phyloP scores from a whole-genome alignment of 2,888 invertebrate species.

The Drosophila meridionalis region DNA sequence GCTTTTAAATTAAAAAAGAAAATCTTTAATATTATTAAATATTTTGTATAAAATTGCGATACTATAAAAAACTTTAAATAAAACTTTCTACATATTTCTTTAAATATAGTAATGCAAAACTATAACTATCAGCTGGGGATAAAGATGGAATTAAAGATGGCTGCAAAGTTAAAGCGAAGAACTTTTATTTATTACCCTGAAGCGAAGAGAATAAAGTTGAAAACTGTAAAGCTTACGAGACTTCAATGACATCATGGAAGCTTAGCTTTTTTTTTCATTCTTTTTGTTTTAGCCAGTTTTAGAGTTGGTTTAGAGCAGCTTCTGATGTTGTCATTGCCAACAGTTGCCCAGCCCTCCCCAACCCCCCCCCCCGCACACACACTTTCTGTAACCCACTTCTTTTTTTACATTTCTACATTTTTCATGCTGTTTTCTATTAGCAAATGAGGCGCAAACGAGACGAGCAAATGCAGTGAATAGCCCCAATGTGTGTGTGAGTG shows the following conservation, averaged over 20 bases:
- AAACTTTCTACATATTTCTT: too few species aligned
- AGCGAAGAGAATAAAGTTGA: neutral
- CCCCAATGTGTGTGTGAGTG: constrained; percentile 34
- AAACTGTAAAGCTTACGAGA: constrained; percentile 19
- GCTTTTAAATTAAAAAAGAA: too few species aligned
- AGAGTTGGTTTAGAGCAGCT: constrained; percentile 29
- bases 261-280: constrained; percentile 12
- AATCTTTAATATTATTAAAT: too few species aligned
- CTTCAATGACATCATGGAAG: constrained; percentile 48
- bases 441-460: constrained; percentile 52
- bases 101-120: too few species aligned
- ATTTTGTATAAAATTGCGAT: too few species aligned
- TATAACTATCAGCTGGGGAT: neutral
- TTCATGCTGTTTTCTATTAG: constrained; percentile 39
- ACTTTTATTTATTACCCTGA: neutral
- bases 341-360: neutral
- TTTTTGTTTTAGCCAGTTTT: constrained; percentile 20
- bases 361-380: neutral
- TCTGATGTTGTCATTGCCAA: constrained; percentile 57
- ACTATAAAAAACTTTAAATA: too few species aligned
- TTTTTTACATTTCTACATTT: constrained; percentile 9
- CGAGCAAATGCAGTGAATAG: constrained; percentile 61
- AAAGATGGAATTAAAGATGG: neutral
- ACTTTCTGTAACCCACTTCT: constrained; percentile 10
- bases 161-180: too few species aligned